Base-by-base conservation (phyloP, 2,797 vertebrate genomes). In the Sebastes nivosus region DNA sequence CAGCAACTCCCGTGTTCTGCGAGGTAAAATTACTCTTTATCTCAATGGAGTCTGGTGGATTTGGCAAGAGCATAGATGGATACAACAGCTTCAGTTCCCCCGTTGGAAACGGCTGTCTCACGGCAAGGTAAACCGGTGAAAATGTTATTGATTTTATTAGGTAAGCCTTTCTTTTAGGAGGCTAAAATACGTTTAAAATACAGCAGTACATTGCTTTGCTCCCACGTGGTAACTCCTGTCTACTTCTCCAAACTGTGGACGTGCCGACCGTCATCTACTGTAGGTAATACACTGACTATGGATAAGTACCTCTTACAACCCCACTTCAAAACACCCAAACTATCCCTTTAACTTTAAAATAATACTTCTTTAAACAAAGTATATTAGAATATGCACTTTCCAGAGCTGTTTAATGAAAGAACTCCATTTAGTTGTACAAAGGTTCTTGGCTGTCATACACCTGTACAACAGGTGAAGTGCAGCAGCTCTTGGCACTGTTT, bases 401-500 rank as follows among this genome's bases (percentile, higher is more conserved):
- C 30, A 12, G 29, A 42, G n/a, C 10, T 11, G 1, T 54, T 67
- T 27, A 10, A 55, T 57, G 8, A 42, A 52, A 32, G 3, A 64
- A 13, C 27, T 58, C 20, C 11, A 18, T 60, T 55, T 2, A 3
- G 8, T 59, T 79, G 59, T 11, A 36, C 77, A 22, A 18, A 57
- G 14, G 6, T 9, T 70, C 13, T 14, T 20, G 25, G 22, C 73
- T 59, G 27, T 67, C 50, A 8, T 4, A 18, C 77, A 80, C 83
- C 81, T 81, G 73, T 50, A 42, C 16, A 70, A 42, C 81, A 88
- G 80, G 77, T 82, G 80, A 67, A 57, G 1, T 16, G 68, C 67
- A 30, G 75, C 60, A 67, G 72, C 71, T 75, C 72, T 54, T 85
- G 71, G 84, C 75, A 38, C 27, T 34, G 58, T 66, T 80, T 75